These are phyloP conservation scores for Zaprionus kolodkinae DNA, from an alignment of 1,140 invertebrate genomes.

Conservation along the genomic window DNA sequence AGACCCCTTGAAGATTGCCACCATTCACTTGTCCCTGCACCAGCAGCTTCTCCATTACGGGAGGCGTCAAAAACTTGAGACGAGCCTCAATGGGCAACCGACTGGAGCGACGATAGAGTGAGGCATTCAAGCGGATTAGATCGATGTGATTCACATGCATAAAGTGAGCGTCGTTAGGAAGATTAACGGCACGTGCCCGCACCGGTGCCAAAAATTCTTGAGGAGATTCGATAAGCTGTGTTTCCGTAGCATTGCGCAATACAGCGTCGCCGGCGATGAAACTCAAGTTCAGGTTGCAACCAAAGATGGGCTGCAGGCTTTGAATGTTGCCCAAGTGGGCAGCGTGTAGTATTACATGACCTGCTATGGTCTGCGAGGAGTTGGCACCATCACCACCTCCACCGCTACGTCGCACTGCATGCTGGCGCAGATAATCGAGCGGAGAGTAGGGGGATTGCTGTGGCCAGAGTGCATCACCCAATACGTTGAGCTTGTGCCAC, in stretches of 20 bases:
- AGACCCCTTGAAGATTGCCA: conserved; percentile 17
- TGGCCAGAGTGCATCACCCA: conserved; percentile 62
- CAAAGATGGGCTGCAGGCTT: conserved; percentile 14
- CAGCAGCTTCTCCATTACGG: conserved; percentile 23
- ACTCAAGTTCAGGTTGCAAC: conserved; percentile 50
- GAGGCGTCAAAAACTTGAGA: conserved; percentile 49
- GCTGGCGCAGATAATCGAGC: conserved; percentile 62
- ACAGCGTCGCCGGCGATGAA: conserved; percentile 60
- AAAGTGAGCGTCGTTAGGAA: conserved; percentile 37
- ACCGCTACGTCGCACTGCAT: conserved; percentile 52
- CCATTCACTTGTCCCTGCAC: conserved; percentile 60
- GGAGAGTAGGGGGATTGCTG: not conserved
- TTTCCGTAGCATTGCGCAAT: conserved; percentile 10
- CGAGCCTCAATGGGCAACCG: conserved; percentile 48
- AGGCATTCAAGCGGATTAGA: conserved; percentile 60
- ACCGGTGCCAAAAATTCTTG: conserved; percentile 28
- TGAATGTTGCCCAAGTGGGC: conserved; percentile 29
- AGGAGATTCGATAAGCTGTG: conserved; percentile 29
- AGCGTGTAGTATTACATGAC: conserved; percentile 54
- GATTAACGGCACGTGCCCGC: not conserved
- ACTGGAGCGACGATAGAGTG: conserved; percentile 65
- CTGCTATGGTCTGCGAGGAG: conserved; percentile 54
- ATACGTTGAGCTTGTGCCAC: conserved; percentile 62
- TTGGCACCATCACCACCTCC: not conserved
- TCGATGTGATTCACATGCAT: conserved; percentile 62